phyloP scores from a whole-genome alignment of 1,140 invertebrate species.

The Psilanteris sp. region DNA sequence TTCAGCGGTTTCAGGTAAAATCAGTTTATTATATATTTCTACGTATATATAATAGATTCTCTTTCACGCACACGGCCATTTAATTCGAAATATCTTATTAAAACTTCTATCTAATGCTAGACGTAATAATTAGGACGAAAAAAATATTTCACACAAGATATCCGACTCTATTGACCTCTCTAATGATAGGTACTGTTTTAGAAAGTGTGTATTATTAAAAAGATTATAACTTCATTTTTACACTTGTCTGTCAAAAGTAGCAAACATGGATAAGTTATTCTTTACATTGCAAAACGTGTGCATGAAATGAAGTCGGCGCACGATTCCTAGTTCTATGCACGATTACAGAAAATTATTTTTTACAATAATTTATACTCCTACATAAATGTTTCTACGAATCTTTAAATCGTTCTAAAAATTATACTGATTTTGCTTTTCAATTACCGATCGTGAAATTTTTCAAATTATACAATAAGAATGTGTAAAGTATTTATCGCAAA shows the following conservation, averaged over 20 bases:
- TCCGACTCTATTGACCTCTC: constrained; percentile 25
- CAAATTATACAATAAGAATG: no score
- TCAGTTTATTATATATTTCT: no score
- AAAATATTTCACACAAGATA: constrained; percentile 19
- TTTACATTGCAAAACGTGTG: background rate
- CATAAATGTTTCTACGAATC: background rate
- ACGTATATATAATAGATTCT: no score
- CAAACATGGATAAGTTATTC: constrained; percentile 32
- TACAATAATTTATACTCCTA: constrained; percentile 5
- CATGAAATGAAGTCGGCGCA: constrained; percentile 11
- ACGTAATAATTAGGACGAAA: constrained; percentile 10
- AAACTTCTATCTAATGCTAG: constrained; percentile 3
- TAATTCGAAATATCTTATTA: background rate
- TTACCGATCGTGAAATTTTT: no score
- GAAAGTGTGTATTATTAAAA: constrained; percentile 32
- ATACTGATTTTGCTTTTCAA: no score
- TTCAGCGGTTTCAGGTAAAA: no score
- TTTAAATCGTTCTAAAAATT: no score
- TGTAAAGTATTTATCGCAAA: no score
- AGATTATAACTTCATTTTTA: constrained; percentile 37
- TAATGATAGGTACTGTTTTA: constrained; percentile 1
- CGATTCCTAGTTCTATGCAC: constrained; percentile 16
- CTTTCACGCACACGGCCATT: no score
- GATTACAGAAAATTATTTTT: constrained; percentile 18
- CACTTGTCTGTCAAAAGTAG: constrained; percentile 35